Evolutionary conservation across 2,797 vertebrate species (phyloP).

Genomic region (Buceros bicornis): DNA sequence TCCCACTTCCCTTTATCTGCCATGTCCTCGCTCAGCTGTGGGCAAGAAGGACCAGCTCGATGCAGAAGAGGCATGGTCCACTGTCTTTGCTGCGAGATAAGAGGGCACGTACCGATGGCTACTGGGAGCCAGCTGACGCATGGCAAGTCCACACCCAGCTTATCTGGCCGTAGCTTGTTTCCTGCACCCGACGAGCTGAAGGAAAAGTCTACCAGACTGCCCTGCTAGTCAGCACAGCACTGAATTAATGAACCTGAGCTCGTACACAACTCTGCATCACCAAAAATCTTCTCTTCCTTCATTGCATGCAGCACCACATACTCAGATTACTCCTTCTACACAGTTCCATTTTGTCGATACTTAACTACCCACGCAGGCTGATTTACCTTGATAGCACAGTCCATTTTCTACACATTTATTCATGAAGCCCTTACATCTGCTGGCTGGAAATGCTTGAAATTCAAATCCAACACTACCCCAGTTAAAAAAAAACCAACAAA

Average conservation of each 20-base stretch:
- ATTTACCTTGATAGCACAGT: constrained; percentile 63
- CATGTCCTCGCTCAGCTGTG: not conserved
- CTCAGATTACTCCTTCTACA: not conserved
- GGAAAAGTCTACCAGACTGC: not conserved
- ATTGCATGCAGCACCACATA: not conserved
- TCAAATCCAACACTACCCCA: constrained; percentile 33
- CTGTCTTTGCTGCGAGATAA: not conserved
- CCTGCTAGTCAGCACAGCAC: not conserved
- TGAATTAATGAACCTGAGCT: constrained; percentile 6
- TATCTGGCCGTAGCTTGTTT: not conserved
- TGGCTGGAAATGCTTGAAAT: constrained; percentile 58
- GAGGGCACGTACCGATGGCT: accelerated
- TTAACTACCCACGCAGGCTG: constrained; percentile 43
- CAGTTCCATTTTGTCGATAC: constrained; percentile 8
- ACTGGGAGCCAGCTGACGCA: not conserved
- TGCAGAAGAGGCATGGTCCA: not conserved
- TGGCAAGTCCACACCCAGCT: not conserved
- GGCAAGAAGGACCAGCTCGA: not conserved
- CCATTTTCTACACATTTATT: constrained; percentile 62
- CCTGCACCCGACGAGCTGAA: not conserved
- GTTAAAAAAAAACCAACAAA: not conserved
- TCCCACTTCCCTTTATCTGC: not conserved
- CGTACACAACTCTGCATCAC: not conserved
- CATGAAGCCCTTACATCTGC: constrained; percentile 41
- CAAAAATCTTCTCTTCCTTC: not conserved